These are phyloP conservation scores for Halictus rubicundus DNA, from an alignment of 1,140 invertebrate species.

Conservation along the genomic window DNA sequence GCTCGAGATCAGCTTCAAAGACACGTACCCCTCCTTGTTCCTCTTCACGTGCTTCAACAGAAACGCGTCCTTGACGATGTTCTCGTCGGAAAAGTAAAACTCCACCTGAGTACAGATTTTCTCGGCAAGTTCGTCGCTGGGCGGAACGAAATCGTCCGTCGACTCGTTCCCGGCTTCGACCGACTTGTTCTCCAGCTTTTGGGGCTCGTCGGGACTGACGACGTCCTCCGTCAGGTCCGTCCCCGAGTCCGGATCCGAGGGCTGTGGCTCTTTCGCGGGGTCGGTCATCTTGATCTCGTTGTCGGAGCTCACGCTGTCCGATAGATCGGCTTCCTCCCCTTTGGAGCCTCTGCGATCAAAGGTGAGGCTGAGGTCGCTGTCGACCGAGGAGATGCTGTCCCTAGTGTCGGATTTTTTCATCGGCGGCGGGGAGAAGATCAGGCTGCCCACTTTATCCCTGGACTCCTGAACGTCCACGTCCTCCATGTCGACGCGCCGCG, in stretches of 20 bases:
- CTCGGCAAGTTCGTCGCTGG: slow-evolving; percentile 87
- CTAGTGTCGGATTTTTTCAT: slow-evolving; percentile 83
- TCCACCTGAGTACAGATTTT: slow-evolving; percentile 92
- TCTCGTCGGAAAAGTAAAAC: slow-evolving; percentile 97
- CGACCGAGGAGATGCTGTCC: slow-evolving; percentile 84
- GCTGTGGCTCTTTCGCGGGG: slow-evolving; percentile 58
- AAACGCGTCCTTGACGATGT: slow-evolving; percentile 97
- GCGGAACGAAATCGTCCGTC: slow-evolving; percentile 75
- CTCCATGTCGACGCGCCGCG: slow-evolving; percentile 58
- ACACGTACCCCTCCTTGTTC: slow-evolving; percentile 97
- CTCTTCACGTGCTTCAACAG: slow-evolving; percentile 95
- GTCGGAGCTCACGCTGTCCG: slow-evolving; percentile 85
- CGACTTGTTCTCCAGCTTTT: neutral
- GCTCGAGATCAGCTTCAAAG: slow-evolving; percentile 95
- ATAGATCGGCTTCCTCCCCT: slow-evolving; percentile 83
- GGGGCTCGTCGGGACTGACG: slow-evolving; percentile 21
- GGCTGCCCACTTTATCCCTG: slow-evolving; percentile 71
- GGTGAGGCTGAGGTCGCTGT: slow-evolving; percentile 83
- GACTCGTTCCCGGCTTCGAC: slow-evolving; percentile 2
- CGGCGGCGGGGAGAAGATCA: slow-evolving; percentile 75
- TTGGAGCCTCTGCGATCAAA: slow-evolving; percentile 80
- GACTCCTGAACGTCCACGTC: slow-evolving; percentile 70
- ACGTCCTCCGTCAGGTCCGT: slow-evolving; percentile 62
- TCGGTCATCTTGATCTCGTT: slow-evolving; percentile 78
- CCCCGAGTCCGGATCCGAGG: slow-evolving; percentile 65